Conservation (phyloP, 2,888 invertebrate genomes). For the Polydrusus cervinus region DNA sequence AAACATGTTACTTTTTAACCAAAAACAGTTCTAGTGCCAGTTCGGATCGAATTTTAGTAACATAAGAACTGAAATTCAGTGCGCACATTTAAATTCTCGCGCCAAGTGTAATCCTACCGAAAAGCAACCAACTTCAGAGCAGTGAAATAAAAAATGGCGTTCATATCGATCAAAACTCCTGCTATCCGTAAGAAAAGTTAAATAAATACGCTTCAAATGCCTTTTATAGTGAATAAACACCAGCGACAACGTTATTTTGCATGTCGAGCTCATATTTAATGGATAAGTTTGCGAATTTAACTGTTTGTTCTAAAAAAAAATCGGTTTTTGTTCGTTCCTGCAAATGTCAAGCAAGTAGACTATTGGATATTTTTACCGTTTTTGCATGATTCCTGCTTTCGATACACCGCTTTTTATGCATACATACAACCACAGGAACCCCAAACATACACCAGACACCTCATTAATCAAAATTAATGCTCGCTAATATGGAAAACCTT, state of each 20-base stretch:
- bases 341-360: constrained; percentile 54
- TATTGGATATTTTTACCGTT: constrained; percentile 47
- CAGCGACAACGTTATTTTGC: constrained; percentile 59
- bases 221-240: constrained; percentile 59
- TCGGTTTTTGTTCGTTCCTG: constrained; percentile 44
- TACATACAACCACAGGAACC: constrained; percentile 1
- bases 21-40: constrained; percentile 28
- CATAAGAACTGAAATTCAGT: background rate
- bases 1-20: constrained; percentile 19
- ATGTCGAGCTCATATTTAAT: constrained; percentile 54
- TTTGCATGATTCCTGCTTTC: constrained; percentile 47
- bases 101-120: constrained; percentile 16
- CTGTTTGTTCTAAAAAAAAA: constrained; percentile 37
- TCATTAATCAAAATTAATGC: constrained; percentile 9
- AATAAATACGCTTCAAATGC: constrained; percentile 61
- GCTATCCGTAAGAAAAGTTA: constrained; percentile 69
- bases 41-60: constrained; percentile 11
- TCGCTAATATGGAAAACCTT: constrained; percentile 22
- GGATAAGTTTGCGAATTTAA: constrained; percentile 31
- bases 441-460: background rate
- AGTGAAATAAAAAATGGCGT: constrained; percentile 68
- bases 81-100: constrained; percentile 31
- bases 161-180: constrained; percentile 68
- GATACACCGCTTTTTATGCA: constrained; percentile 23
- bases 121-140: constrained; percentile 59